Evolutionary conservation across 2,888 invertebrate species (phyloP).

Genomic region (Colletes collaris): DNA sequence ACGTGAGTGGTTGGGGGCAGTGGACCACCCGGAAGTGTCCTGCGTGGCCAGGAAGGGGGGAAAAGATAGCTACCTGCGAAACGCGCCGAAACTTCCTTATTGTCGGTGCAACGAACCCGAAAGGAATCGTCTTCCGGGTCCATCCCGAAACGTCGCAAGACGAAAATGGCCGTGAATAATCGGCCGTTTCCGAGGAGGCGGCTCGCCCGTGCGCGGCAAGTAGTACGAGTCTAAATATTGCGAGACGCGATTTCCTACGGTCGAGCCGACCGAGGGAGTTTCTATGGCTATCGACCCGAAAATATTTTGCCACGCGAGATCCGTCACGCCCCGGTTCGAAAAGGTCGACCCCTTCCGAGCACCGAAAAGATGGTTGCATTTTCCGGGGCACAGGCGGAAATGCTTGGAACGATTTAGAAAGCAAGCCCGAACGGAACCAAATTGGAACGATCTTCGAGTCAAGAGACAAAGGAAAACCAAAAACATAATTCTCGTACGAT

Average conservation of each 20-base stretch:
- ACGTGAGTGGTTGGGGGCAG: not conserved
- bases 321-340: conserved; percentile 59
- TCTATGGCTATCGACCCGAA: conserved; percentile 37
- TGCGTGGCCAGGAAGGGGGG: not conserved
- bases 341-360: conserved; percentile 3
- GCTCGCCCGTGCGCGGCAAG: conserved; percentile 36
- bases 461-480: too few relatives aligned
- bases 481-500: too few relatives aligned
- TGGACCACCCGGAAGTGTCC: conserved; percentile 60
- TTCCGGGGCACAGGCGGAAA: not conserved
- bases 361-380: not conserved
- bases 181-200: conserved; percentile 20
- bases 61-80: conserved; percentile 36
- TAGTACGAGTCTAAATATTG: conserved; percentile 66
- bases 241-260: conserved; percentile 70
- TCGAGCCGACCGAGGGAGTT: conserved; percentile 33
- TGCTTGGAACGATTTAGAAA: not conserved
- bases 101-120: conserved; percentile 59
- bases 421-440: not conserved
- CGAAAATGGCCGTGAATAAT: conserved; percentile 58
- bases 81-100: conserved; percentile 41
- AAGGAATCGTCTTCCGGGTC: conserved; percentile 54
- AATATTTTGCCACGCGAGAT: conserved; percentile 73
- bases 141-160: conserved; percentile 14
- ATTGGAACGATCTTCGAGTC: not conserved